Evolutionary conservation across 2,888 invertebrate genomes (phyloP), one percentile per base, ranked within the genome.

Genomic region (Macrophya annulata): DNA sequence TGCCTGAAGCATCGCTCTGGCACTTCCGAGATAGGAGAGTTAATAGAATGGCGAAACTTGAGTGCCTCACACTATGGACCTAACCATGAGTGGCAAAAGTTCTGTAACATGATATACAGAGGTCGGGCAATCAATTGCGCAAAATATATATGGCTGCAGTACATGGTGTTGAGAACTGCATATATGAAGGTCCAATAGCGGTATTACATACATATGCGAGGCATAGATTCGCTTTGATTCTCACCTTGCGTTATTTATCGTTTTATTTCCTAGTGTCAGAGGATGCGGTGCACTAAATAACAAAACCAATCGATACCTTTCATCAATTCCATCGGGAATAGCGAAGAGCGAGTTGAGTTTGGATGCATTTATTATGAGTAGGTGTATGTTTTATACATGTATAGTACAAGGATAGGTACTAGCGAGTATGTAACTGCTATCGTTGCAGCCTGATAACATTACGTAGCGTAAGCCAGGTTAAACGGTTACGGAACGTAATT

Each of bases 221-320:
- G 48, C 10, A 68, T 68, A 37, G 37, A 68, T 68, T 68, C 37
- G 37, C 68, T 37, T 68, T 68, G 68, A 37, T 37, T 68, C 65
- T 68, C 37, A 17, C 15, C 37, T 31, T 37, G 6, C 37, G 25
- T 68, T 68, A 68, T 68, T 68, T 68, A 68, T 68, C 68, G 68
- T 68, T 68, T 68, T 68, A 68, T 68, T 68, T 68, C 68, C 68
- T 68, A 68, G 68, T 68, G 68, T 68, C 68, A 68, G 15, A n/a
- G 68, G 31, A 37, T 68, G 68, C 37, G 37, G 68, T 68, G 37
- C 17, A 68, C 68, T 68, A 68, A 68, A 68, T 68, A 37, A 68
- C 68, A 15, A 68, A 31, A 37, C 68, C 68, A 68, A 68, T 55
- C 55, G 15, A 55, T 68, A 37, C 68, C 17, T 68, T 55, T 21